Evolutionary conservation across 2,113 vertebrate genomes (phyloP).

Genomic region (Chelonoidis abingdonii): DNA sequence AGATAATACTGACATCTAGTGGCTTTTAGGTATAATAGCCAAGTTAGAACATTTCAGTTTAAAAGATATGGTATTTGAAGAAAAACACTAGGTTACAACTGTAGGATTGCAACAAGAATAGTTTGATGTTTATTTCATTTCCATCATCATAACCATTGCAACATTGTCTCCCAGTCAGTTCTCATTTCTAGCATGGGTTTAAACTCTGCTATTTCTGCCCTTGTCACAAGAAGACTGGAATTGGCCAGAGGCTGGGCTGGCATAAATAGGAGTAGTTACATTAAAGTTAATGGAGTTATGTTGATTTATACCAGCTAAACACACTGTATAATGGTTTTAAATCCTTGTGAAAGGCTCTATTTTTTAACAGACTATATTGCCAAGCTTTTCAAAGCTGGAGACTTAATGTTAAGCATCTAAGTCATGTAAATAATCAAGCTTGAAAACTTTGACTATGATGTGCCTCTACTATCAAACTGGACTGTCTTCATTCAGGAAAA

Average conservation of each 20-base stretch:
- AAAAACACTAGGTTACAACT: background rate
- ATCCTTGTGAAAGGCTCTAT: background rate
- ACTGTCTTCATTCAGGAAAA: background rate
- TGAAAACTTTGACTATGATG: background rate
- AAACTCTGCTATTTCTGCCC: background rate
- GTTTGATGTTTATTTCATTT: background rate
- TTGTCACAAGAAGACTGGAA: conserved; percentile 5
- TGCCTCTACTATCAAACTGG: background rate
- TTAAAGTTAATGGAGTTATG: background rate
- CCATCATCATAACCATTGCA: background rate
- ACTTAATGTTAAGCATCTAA: background rate
- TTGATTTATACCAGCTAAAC: background rate
- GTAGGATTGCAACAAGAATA: background rate
- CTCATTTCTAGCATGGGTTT: background rate
- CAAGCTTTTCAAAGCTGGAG: background rate
- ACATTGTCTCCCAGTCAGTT: background rate
- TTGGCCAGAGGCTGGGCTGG: background rate
- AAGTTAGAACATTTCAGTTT: background rate
- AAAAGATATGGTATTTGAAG: background rate
- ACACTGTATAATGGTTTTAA: background rate
- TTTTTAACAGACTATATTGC: background rate
- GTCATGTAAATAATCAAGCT: background rate
- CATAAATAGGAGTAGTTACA: background rate
- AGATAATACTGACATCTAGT: conserved; percentile 77
- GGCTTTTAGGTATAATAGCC: conserved; percentile 12